These are phyloP conservation scores for Linnaemya vulpina DNA, from an alignment of 2,888 invertebrate genomes.

Conservation along the genomic window DNA sequence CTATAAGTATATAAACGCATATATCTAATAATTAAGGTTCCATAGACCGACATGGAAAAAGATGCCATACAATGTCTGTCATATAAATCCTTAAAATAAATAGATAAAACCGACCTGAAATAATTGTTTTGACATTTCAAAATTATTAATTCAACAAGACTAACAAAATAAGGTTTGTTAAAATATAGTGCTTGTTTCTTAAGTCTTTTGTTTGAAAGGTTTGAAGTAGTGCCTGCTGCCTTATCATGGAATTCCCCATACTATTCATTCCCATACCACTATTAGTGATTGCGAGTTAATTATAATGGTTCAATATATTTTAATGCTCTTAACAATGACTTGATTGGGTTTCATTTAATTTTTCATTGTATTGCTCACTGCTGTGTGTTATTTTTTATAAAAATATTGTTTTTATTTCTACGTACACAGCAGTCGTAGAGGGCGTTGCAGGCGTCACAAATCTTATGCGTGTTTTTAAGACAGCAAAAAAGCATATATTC, in stretches of 20 bases:
- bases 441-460: constrained; percentile 73
- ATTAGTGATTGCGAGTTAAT: constrained; percentile 70
- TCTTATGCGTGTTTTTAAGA: constrained; percentile 67
- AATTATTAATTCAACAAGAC: too few relatives aligned
- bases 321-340: constrained; percentile 63
- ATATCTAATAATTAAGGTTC: background rate
- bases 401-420: constrained; percentile 26
- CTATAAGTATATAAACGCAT: background rate
- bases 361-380: constrained; percentile 63
- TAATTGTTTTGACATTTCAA: too few relatives aligned
- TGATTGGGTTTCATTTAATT: constrained; percentile 67
- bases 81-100: too few relatives aligned
- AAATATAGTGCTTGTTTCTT: background rate
- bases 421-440: constrained; percentile 70
- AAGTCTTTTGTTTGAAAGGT: constrained; percentile 34
- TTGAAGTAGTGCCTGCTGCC: too few relatives aligned
- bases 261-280: constrained; percentile 38
- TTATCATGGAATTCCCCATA: constrained; percentile 28
- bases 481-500: constrained; percentile 38
- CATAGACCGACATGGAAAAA: background rate
- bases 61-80: too few relatives aligned
- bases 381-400: constrained; percentile 63
- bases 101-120: too few relatives aligned
- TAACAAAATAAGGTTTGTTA: too few relatives aligned
- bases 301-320: constrained; percentile 65